These are phyloP conservation scores for Drosophila neonasuta DNA, from an alignment of 2,888 invertebrate species.

Conservation along the genomic window DNA sequence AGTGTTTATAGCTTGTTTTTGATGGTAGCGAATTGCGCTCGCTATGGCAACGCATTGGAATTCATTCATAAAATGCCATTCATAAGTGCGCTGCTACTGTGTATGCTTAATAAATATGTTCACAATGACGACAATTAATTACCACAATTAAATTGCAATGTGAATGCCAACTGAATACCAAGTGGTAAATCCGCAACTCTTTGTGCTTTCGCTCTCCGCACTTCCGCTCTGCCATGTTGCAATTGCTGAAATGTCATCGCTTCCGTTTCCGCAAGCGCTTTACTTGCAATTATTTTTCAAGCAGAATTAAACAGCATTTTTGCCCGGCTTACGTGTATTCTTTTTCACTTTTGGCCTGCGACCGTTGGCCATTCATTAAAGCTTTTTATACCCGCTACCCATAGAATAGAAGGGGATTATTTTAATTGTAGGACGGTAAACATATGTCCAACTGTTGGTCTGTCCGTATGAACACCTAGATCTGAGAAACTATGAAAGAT, in stretches of 20 bases:
- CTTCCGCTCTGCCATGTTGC: background rate
- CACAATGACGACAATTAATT: constrained; percentile 63
- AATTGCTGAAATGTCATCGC: constrained; percentile 25
- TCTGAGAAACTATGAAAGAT: no score
- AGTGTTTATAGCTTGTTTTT: constrained; percentile 35
- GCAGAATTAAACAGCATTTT: constrained; percentile 24
- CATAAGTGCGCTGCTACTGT: background rate
- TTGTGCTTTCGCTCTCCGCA: background rate
- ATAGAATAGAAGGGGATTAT: no score
- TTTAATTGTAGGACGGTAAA: no score
- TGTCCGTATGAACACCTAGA: no score
- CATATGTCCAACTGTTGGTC: no score
- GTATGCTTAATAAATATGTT: constrained; percentile 27
- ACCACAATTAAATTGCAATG: constrained; percentile 70
- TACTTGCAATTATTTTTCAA: constrained; percentile 45
- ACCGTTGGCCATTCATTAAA: constrained; percentile 33
- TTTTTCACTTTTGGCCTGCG: constrained; percentile 18
- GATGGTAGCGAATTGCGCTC: constrained; percentile 27
- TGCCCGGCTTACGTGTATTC: constrained; percentile 21
- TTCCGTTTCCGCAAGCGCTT: constrained; percentile 50
- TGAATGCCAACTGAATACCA: constrained; percentile 53
- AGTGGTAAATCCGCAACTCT: constrained; percentile 15
- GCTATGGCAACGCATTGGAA: constrained; percentile 28
- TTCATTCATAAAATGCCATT: constrained; percentile 56
- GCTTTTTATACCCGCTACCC: constrained; percentile 5